A percentile compares a stretch with the other conserved stretches of the same genome.
These are phyloP conservation scores for Odontophorus gujanensis DNA, from an alignment of 2,113 vertebrate species.

Conservation along the genomic window DNA sequence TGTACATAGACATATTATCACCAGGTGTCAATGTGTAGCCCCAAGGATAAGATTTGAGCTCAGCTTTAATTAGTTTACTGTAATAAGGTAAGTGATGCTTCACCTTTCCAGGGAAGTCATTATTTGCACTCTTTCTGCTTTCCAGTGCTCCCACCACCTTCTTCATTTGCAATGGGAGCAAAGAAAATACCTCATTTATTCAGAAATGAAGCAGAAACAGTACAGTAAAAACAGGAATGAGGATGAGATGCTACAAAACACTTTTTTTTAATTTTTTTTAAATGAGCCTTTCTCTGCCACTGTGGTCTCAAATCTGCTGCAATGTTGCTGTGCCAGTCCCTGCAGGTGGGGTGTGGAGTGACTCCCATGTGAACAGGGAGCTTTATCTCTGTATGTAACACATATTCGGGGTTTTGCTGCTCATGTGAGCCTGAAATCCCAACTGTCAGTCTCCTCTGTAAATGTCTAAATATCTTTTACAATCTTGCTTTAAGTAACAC, in stretches of 20 bases:
- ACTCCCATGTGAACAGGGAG: not conserved
- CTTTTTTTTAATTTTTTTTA: not conserved
- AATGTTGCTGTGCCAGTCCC: not conserved
- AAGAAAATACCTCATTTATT: not conserved
- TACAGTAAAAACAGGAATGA: rapidly evolving
- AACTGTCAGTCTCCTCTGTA: not conserved
- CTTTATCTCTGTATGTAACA: not conserved
- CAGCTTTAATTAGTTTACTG: slow-evolving; percentile 55
- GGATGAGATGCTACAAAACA: not conserved
- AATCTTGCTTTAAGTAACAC: not conserved
- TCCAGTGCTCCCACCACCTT: not conserved
- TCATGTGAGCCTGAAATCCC: not conserved
- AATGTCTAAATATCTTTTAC: not conserved
- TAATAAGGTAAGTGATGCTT: slow-evolving; percentile 46
- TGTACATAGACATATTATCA: not conserved
- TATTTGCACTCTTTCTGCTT: slow-evolving; percentile 22
- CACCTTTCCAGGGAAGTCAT: slow-evolving; percentile 48
- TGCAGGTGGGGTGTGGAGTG: not conserved
- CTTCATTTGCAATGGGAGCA: not conserved
- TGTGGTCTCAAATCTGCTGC: not conserved
- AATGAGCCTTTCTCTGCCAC: not conserved
- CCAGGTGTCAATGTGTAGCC: slow-evolving; percentile 13
- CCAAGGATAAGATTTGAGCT: slow-evolving; percentile 24
- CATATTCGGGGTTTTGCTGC: not conserved
- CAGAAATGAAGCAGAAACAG: not conserved